Base-by-base conservation (phyloP, 2,797 vertebrate species). In the Tachyglossus aculeatus region DNA sequence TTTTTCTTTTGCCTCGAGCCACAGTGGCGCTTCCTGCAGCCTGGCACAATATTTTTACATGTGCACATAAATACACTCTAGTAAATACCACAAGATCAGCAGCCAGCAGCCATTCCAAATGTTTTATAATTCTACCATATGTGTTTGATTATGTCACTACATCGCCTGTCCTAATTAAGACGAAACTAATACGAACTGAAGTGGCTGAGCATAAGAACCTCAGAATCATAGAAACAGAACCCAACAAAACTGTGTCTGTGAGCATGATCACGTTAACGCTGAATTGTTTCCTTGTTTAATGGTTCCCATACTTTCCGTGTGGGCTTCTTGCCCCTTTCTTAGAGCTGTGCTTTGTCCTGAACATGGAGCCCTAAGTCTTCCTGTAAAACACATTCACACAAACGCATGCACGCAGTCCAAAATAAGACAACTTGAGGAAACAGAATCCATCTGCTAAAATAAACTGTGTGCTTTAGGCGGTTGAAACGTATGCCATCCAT, bases 71-170 rank as follows among this genome's bases (percentile, higher is more conserved):
- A 47, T 71, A 55, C 53, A 48, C 22, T 64, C 47, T 39, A 44
- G 62, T 39, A 83, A 85, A 77, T 67, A 70, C 0, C 9, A 1
- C 18, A 5, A 4, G 44, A 31, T 19, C 11, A 59, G 7, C 57
- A 67, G 48, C 48, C 67, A 77, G 50, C 75, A 58, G 45, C 59
- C 25, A 24, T 55, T 43, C 56, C 70, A 59, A 56, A 47, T 24
- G 2, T 25, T 59, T 50, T 24, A 36, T 56, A 22, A 70, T 64
- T 64, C 64, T 27, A 51, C 47, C 50, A 40, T 72, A 52, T 59
- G 55, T 80, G 71, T n/a, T 57, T 41, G 9, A 57, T 41, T 12
- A 3, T 58, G 52, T 47, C 63, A 11, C 53, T 60, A 53, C 3
- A 0, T 61, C 2, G 10, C 65, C 51, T 12, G 34, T 74, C 63